Evolutionary conservation across 1,140 invertebrate species (phyloP).

Genomic region (Caenorhabditis briggsae): DNA sequence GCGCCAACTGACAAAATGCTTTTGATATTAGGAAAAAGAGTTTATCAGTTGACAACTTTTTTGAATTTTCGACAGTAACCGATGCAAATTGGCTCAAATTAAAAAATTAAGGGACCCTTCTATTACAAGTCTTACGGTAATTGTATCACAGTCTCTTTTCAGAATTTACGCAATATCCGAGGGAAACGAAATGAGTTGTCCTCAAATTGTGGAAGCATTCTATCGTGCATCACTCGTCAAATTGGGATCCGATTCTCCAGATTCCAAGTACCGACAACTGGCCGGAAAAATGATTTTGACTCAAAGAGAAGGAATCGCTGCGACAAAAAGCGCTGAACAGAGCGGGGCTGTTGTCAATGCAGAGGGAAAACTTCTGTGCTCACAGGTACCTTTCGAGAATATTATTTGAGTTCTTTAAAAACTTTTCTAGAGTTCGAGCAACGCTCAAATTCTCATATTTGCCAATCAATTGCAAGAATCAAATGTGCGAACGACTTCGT

Average conservation of each 20-base stretch:
- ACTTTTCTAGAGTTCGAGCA: slow-evolving; percentile 1
- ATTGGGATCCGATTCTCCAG: slow-evolving; percentile 35
- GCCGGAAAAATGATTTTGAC: slow-evolving; percentile 67
- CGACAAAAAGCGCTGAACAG: slow-evolving; percentile 60
- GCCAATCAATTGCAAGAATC: slow-evolving; percentile 55
- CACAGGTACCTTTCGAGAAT: slow-evolving; percentile 37
- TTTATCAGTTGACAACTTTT: too few relatives aligned
- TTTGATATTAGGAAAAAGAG: too few relatives aligned
- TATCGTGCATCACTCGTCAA: slow-evolving; percentile 65
- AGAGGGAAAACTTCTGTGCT: slow-evolving; percentile 64
- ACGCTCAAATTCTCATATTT: slow-evolving; percentile 28
- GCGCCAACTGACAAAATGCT: too few relatives aligned
- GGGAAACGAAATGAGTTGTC: not conserved
- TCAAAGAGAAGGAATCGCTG: slow-evolving; percentile 65
- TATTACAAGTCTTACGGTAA: too few relatives aligned
- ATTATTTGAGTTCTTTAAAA: not conserved
- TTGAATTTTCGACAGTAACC: too few relatives aligned
- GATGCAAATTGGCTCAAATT: too few relatives aligned
- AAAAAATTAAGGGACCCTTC: too few relatives aligned
- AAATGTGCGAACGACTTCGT: slow-evolving; percentile 58
- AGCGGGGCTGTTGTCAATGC: slow-evolving; percentile 61
- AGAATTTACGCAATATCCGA: slow-evolving; percentile 66
- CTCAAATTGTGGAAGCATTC: slow-evolving; percentile 64
- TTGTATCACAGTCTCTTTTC: not conserved
- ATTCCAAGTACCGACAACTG: slow-evolving; percentile 56